Evolutionary conservation across 2,797 vertebrate species (phyloP).

Genomic region (Platalea minor): DNA sequence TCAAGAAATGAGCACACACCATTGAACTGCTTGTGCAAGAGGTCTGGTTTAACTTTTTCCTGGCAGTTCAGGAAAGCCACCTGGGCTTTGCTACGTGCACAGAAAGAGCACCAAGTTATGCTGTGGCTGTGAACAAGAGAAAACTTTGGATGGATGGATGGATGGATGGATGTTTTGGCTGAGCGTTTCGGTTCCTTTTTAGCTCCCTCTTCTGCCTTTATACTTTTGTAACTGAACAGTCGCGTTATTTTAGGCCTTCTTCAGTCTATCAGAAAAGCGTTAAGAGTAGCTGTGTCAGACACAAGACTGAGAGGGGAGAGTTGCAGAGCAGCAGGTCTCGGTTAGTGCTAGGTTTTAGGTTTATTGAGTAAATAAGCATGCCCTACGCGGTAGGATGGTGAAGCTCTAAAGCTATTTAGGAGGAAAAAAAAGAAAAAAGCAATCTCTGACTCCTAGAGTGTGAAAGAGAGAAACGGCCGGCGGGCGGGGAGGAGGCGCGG

Average conservation of each 20-base stretch:
- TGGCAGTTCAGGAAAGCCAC: too few species aligned
- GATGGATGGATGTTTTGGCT: accelerated
- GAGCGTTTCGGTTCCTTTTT: background rate
- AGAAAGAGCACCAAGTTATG: too few species aligned
- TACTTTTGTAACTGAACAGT: too few species aligned
- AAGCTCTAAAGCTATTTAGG: too few species aligned
- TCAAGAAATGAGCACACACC: accelerated
- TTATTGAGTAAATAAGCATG: accelerated
- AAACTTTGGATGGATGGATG: accelerated
- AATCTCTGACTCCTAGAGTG: too few species aligned
- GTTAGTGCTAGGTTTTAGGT: accelerated
- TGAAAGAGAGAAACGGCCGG: too few species aligned
- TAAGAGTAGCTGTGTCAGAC: too few species aligned
- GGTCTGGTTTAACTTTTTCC: too few species aligned
- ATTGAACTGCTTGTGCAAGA: background rate
- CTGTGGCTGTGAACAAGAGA: background rate
- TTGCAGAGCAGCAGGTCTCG: accelerated
- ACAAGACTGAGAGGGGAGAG: too few species aligned
- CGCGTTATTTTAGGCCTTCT: accelerated
- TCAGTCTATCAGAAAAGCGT: accelerated
- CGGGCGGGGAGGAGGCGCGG: too few species aligned
- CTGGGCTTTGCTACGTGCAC: accelerated
- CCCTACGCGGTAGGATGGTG: accelerated
- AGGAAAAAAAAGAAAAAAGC: too few species aligned
- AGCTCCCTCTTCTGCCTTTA: background rate